Conservation (phyloP, 2,888 invertebrate genomes). For the Diarsia dahlii region DNA sequence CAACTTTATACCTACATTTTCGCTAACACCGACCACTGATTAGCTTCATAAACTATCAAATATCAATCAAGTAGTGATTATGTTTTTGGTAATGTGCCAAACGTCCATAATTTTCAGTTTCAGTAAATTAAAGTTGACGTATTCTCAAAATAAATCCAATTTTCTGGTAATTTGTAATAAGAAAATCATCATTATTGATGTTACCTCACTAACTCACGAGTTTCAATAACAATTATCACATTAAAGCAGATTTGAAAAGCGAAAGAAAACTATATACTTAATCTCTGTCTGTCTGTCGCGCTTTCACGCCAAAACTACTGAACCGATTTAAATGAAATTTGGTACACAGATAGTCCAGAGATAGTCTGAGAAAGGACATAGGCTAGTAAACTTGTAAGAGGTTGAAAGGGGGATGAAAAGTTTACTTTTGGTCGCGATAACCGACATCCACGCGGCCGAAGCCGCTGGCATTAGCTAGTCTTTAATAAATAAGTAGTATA, state of each 20-base stretch:
- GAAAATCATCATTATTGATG: not conserved
- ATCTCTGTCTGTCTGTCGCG: too few species aligned
- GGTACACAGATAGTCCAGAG: too few species aligned
- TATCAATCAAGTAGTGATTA: not conserved
- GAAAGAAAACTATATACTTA: not conserved
- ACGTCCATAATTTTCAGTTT: too few species aligned
- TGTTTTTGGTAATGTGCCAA: not conserved
- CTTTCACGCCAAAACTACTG: too few species aligned
- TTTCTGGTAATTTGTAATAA: not conserved
- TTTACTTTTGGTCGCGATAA: too few species aligned
- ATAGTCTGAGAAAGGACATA: too few species aligned
- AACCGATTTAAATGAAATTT: too few species aligned
- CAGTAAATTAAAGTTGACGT: not conserved
- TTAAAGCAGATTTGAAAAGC: too few species aligned
- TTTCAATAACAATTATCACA: not conserved
- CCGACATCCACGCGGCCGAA: too few species aligned
- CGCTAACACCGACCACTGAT: not conserved
- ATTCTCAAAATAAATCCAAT: not conserved
- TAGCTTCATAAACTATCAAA: not conserved
- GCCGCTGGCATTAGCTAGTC: not conserved
- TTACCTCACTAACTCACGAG: conserved; percentile 5
- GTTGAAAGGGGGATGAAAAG: too few species aligned
- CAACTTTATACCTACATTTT: not conserved
- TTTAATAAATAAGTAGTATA: not conserved
- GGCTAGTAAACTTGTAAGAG: too few species aligned